These are phyloP conservation scores for Triplophysa dalaica DNA, from an alignment of 2,113 vertebrate species.

Conservation along the genomic window DNA sequence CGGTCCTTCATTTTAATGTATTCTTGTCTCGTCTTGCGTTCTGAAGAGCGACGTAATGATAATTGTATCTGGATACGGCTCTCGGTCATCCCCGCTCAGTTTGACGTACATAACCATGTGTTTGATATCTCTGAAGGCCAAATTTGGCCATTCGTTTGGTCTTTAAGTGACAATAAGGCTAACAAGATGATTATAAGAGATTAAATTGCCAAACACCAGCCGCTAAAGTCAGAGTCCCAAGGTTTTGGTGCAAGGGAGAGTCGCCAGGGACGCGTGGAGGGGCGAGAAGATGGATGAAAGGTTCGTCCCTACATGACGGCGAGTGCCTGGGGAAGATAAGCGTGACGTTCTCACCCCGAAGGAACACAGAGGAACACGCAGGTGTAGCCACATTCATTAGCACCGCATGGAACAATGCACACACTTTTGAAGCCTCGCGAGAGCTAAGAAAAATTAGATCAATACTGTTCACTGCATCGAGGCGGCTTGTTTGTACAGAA, in stretches of 20 bases:
- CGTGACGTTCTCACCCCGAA: constrained; percentile 43
- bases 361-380: constrained; percentile 18
- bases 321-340: constrained; percentile 66
- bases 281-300: constrained; percentile 65
- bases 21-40: background rate
- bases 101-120: background rate
- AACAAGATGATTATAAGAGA: background rate
- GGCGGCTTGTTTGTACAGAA: constrained; percentile 27
- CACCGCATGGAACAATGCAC: background rate
- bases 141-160: background rate
- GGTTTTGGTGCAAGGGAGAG: constrained; percentile 43
- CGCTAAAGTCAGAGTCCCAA: constrained; percentile 50
- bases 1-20: constrained; percentile 1
- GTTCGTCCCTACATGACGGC: constrained; percentile 65
- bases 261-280: background rate
- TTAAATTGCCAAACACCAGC: background rate
- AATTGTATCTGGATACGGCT: background rate
- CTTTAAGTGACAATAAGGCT: constrained; percentile 1
- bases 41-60: constrained; percentile 17
- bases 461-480: constrained; percentile 7
- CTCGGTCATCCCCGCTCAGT: background rate
- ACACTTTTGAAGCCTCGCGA: constrained; percentile 27
- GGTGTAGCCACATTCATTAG: constrained; percentile 45
- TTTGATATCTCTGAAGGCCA: constrained; percentile 18
- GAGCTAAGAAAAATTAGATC: constrained; percentile 30